Evolutionary conservation across 2,113 vertebrate species (phyloP).

Genomic region (Microcebus ravelobensis): DNA sequence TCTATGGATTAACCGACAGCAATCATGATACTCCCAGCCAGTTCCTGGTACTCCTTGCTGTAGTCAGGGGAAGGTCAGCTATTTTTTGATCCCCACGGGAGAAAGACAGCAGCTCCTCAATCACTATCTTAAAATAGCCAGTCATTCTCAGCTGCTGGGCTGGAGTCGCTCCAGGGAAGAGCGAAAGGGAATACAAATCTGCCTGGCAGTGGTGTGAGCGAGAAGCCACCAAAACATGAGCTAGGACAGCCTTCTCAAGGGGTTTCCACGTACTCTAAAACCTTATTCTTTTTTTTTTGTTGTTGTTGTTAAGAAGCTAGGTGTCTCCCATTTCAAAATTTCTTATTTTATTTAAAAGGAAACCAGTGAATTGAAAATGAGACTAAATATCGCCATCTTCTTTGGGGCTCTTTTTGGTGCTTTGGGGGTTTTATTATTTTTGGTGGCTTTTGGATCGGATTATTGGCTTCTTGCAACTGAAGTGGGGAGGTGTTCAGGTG

Average conservation of each 20-base stretch:
- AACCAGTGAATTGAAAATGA: slow-evolving; percentile 85
- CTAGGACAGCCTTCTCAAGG: slow-evolving; percentile 60
- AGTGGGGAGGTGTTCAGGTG: slow-evolving; percentile 87
- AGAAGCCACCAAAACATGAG: slow-evolving; percentile 64
- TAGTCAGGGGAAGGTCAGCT: slow-evolving; percentile 87
- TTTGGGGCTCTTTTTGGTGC: slow-evolving; percentile 97
- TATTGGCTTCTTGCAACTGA: slow-evolving; percentile 97
- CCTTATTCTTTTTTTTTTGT: slow-evolving; percentile 31
- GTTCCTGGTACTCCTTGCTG: slow-evolving; percentile 57
- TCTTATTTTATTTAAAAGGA: slow-evolving; percentile 37
- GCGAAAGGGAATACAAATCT: slow-evolving; percentile 64
- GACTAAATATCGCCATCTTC: slow-evolving; percentile 92
- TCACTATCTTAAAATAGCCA: slow-evolving; percentile 94
- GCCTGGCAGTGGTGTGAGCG: slow-evolving; percentile 15
- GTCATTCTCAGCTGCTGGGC: slow-evolving; percentile 83
- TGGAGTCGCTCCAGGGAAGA: slow-evolving; percentile 84
- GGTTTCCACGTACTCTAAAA: slow-evolving; percentile 44
- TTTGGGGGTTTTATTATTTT: slow-evolving; percentile 91
- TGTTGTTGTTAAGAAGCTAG: not conserved
- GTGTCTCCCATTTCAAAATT: not conserved
- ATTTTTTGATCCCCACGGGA: slow-evolving; percentile 86
- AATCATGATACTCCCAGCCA: slow-evolving; percentile 76
- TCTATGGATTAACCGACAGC: slow-evolving; percentile 74
- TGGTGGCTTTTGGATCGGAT: slow-evolving; percentile 97
- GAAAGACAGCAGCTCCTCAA: slow-evolving; percentile 87